Evolutionary conservation across 2,888 invertebrate species (phyloP).

Genomic region (Phymatocera aterrima): DNA sequence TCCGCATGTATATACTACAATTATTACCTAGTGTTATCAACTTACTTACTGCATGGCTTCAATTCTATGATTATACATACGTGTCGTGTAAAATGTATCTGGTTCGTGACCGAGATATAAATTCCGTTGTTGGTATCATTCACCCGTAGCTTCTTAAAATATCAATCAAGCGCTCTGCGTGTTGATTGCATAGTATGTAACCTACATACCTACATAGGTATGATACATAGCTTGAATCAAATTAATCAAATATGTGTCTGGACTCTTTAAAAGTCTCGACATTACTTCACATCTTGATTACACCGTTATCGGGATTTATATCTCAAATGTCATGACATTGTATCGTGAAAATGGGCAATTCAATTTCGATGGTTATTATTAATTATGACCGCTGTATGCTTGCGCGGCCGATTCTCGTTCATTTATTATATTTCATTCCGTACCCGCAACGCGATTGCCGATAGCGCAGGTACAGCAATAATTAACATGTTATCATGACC

Average conservation of each 20-base stretch:
- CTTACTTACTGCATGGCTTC: constrained; percentile 4
- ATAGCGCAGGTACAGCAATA: background rate
- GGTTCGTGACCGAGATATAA: constrained; percentile 14
- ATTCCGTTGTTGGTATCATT: background rate
- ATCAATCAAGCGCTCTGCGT: constrained; percentile 11
- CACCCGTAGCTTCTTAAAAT: constrained; percentile 2
- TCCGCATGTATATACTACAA: background rate
- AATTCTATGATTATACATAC: background rate
- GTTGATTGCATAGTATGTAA: too few species aligned
- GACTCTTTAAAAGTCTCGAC: background rate
- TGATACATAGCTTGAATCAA: constrained; percentile 18
- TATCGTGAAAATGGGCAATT: constrained; percentile 16
- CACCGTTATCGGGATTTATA: constrained; percentile 27
- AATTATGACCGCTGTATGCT: background rate
- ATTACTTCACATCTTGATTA: background rate
- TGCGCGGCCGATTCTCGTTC: background rate
- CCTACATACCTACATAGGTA: too few species aligned
- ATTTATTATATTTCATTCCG: background rate
- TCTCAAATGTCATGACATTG: background rate
- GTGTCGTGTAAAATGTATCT: background rate
- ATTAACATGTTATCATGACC: background rate
- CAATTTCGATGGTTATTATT: constrained; percentile 20
- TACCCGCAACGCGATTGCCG: background rate
- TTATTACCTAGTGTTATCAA: background rate
- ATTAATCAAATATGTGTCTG: constrained; percentile 13